phyloP scores from a whole-genome alignment of 2,113 vertebrate species.

The Neopipo cinnamomea region DNA sequence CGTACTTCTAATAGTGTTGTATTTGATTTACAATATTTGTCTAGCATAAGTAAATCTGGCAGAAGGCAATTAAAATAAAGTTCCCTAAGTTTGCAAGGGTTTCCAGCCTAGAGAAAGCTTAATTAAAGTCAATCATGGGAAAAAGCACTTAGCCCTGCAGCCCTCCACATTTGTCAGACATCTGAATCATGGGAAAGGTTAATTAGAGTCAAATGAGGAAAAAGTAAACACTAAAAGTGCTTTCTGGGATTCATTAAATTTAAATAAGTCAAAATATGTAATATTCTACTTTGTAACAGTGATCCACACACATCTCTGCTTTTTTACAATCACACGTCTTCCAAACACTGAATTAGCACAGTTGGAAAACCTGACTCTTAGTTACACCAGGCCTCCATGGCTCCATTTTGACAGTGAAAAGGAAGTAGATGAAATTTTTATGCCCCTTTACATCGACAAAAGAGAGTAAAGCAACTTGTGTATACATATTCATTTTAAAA shows the following conservation, averaged over 20 bases:
- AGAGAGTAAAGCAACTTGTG: not conserved
- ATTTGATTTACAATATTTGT: constrained; percentile 62
- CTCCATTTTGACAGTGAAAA: not conserved
- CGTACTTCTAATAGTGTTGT: not conserved
- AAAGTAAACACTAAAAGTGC: constrained; percentile 65
- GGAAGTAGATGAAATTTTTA: not conserved
- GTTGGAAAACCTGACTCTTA: not conserved
- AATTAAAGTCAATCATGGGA: constrained; percentile 71
- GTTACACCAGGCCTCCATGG: not conserved
- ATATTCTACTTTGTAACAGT: constrained; percentile 10
- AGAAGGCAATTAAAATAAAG: constrained; percentile 71
- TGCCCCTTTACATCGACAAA: not conserved
- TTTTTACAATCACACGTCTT: not conserved
- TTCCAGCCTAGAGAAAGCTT: constrained; percentile 59
- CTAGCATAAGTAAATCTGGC: constrained; percentile 56
- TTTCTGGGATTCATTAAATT: constrained; percentile 56
- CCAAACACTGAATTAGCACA: not conserved
- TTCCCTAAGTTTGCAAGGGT: constrained; percentile 56
- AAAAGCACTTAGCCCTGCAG: constrained; percentile 61
- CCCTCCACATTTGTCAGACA: constrained; percentile 65
- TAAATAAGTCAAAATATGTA: constrained; percentile 62
- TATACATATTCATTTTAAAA: not conserved
- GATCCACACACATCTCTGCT: not conserved
- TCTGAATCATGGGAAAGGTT: constrained; percentile 69
- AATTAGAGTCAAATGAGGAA: constrained; percentile 66